A percentile compares a stretch with the other conserved stretches of the same genome.
phyloP scores from a whole-genome alignment of 2,888 invertebrate species.

The Deroplatys truncata region DNA sequence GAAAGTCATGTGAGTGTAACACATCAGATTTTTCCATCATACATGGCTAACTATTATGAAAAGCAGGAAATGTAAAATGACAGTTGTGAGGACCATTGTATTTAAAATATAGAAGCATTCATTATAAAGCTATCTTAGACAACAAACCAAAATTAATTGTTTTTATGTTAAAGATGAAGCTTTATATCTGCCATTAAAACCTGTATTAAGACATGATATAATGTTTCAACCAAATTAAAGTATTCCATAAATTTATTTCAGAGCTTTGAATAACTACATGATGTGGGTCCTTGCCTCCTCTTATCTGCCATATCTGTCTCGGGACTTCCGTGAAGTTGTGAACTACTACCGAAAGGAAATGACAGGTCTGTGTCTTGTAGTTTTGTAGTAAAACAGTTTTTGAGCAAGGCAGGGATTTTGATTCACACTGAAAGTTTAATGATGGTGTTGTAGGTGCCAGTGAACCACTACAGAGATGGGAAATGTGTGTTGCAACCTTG shows the following conservation, averaged over 20 bases:
- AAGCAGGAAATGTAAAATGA: too few species aligned
- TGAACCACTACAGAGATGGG: constrained; percentile 44
- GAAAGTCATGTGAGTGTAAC: too few species aligned
- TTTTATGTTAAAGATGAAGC: too few species aligned
- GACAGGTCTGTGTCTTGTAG: constrained; percentile 32
- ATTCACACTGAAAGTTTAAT: neutral
- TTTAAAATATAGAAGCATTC: too few species aligned
- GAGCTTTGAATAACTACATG: constrained; percentile 29
- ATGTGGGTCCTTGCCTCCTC: constrained; percentile 54
- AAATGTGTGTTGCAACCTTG: constrained; percentile 49
- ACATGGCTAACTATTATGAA: too few species aligned
- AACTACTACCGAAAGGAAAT: constrained; percentile 36
- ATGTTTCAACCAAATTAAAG: neutral
- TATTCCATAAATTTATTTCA: constrained; percentile 16
- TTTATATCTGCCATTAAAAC: too few species aligned
- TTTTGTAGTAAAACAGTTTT: neutral
- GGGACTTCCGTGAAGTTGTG: constrained; percentile 39
- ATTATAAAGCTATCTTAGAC: too few species aligned
- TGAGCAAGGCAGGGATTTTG: neutral
- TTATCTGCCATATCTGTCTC: constrained; percentile 53
- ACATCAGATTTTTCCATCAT: too few species aligned
- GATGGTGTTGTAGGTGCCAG: neutral
- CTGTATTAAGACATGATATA: too few species aligned
- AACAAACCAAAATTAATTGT: too few species aligned
- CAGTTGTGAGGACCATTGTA: too few species aligned